phyloP scores from a whole-genome alignment of 2,888 invertebrate genomes.

The Dynastes maya region DNA sequence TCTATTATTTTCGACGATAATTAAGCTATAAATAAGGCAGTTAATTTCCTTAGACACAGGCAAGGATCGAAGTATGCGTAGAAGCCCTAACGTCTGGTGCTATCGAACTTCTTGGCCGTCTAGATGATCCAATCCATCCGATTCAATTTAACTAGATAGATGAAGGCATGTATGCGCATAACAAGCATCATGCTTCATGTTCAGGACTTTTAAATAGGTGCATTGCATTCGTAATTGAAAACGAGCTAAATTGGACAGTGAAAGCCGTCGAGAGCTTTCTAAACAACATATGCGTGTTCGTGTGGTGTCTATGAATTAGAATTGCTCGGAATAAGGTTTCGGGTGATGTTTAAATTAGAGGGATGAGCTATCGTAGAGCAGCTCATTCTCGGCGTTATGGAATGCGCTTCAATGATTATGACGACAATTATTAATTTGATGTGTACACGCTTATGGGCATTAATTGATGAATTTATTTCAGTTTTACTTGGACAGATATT shows the following conservation, averaged over 20 bases:
- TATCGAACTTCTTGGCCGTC: constrained; percentile 25
- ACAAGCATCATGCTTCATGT: not conserved
- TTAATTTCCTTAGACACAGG: constrained; percentile 29
- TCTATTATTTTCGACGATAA: constrained; percentile 39
- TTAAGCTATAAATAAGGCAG: constrained; percentile 34
- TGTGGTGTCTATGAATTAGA: not conserved
- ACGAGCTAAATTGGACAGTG: constrained; percentile 28
- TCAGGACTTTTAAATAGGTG: constrained; percentile 19
- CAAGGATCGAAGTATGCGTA: not conserved
- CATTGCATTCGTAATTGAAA: constrained; percentile 13
- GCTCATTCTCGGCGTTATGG: not conserved
- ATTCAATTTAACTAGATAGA: constrained; percentile 32
- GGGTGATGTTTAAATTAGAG: constrained; percentile 22
- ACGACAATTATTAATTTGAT: too few species aligned
- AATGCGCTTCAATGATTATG: constrained; percentile 11
- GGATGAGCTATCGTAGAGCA: not conserved
- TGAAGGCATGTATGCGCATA: not conserved
- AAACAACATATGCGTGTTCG: not conserved
- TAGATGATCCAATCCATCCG: constrained; percentile 38
- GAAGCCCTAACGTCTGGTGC: constrained; percentile 35
- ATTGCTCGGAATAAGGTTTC: constrained; percentile 9
- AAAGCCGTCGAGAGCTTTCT: constrained; percentile 33
- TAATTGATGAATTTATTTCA: constrained; percentile 28
- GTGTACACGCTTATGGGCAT: not conserved
- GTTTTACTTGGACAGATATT: not conserved